These are phyloP conservation scores for Hippocampus abdominalis DNA, from an alignment of 2,113 vertebrate genomes.

Conservation along the genomic window DNA sequence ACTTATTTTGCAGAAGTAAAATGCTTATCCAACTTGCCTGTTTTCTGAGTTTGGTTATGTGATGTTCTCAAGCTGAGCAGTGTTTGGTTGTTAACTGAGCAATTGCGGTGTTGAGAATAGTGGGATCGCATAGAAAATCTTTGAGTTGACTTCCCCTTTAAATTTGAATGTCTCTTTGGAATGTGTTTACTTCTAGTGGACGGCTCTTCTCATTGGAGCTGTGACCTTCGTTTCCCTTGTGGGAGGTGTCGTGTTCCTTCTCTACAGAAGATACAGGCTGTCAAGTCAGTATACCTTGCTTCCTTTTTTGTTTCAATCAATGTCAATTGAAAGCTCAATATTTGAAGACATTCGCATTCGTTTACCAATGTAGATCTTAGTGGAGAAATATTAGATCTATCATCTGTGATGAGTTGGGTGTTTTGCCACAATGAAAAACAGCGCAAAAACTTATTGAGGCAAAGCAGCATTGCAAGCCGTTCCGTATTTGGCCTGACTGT, in stretches of 20 bases:
- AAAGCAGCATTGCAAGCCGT: too few relatives aligned
- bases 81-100: too few relatives aligned
- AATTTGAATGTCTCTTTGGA: neutral
- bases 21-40: neutral
- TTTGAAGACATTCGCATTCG: too few relatives aligned
- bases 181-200: conserved; percentile 68
- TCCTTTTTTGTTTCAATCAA: neutral
- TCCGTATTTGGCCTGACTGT: too few relatives aligned
- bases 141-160: neutral
- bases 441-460: neutral
- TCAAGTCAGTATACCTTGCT: conserved; percentile 72
- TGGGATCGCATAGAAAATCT: too few relatives aligned
- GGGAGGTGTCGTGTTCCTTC: conserved; percentile 71
- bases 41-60: too few relatives aligned
- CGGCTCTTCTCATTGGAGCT: conserved; percentile 77
- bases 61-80: too few relatives aligned
- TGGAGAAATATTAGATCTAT: too few relatives aligned
- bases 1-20: neutral
- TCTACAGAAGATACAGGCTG: conserved; percentile 73
- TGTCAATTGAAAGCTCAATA: neutral
- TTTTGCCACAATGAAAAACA: neutral
- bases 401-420: neutral
- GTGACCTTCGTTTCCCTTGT: conserved; percentile 61
- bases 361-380: too few relatives aligned
- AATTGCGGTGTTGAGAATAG: too few relatives aligned